Evolutionary conservation across 2,888 invertebrate species (phyloP).

Genomic region (Sisyra nigra): DNA sequence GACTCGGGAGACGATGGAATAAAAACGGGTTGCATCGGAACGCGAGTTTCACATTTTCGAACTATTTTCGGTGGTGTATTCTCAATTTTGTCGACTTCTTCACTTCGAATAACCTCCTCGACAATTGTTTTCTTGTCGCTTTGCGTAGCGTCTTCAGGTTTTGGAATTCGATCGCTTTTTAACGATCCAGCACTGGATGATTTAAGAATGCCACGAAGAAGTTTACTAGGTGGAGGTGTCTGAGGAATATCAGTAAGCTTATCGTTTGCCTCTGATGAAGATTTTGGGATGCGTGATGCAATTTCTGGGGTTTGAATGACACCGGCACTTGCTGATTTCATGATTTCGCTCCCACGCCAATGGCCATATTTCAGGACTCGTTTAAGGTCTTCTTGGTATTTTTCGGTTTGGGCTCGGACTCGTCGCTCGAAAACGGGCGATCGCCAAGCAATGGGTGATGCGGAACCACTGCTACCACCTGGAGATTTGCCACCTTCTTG

Average conservation of each 20-base stretch:
- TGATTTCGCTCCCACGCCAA: slow-evolving; percentile 30
- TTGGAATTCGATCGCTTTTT: slow-evolving; percentile 12
- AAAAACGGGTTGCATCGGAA: slow-evolving; percentile 10
- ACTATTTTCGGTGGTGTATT: slow-evolving; percentile 24
- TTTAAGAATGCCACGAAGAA: slow-evolving; percentile 20
- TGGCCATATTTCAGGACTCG: slow-evolving; percentile 18
- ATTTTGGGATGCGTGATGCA: neutral
- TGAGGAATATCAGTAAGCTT: neutral
- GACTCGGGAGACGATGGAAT: slow-evolving; percentile 14
- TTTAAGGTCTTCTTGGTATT: slow-evolving; percentile 28
- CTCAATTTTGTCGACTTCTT: slow-evolving; percentile 17
- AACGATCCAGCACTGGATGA: slow-evolving; percentile 25
- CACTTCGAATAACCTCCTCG: slow-evolving; percentile 2
- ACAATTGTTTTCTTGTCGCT: neutral
- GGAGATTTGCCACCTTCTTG: slow-evolving; percentile 30
- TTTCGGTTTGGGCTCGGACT: slow-evolving; percentile 32
- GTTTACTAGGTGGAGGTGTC: slow-evolving; percentile 12
- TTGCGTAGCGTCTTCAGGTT: neutral
- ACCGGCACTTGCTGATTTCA: slow-evolving; percentile 45
- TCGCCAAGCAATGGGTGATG: slow-evolving; percentile 46
- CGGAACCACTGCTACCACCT: slow-evolving; percentile 38
- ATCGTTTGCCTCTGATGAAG: neutral
- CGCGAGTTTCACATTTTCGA: slow-evolving; percentile 21
- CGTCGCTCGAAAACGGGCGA: slow-evolving; percentile 45
- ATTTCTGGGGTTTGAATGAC: slow-evolving; percentile 15